Evolutionary conservation across 2,797 vertebrate species (phyloP).

Genomic region (Myripristis jacobus): DNA sequence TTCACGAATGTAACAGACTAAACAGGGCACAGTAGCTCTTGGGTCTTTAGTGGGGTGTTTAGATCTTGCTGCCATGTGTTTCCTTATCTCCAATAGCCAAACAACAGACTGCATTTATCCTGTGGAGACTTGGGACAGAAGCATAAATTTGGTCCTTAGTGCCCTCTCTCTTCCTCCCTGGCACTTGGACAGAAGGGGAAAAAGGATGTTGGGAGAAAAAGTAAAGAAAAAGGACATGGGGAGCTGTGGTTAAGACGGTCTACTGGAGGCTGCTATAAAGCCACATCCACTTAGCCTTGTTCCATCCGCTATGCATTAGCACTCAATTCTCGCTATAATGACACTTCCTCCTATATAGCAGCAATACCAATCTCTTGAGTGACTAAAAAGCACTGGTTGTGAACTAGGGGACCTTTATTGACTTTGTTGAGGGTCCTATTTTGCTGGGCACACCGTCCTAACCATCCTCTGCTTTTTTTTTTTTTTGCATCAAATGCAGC

Average conservation of each 20-base stretch:
- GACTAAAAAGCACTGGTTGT: constrained; percentile 16
- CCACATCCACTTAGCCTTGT: constrained; percentile 30
- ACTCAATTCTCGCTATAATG: constrained; percentile 5
- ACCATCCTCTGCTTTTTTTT: background rate
- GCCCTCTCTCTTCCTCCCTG: background rate
- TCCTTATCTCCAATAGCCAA: constrained; percentile 6
- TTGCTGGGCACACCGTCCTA: too few relatives aligned
- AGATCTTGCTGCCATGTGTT: background rate
- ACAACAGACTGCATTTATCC: background rate
- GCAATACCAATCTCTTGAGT: background rate
- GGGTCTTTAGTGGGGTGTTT: constrained; percentile 2
- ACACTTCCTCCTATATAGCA: background rate
- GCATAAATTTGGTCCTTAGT: background rate
- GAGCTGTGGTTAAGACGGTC: constrained; percentile 15
- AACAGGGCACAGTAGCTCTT: constrained; percentile 3
- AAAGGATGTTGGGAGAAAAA: background rate
- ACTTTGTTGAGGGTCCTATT: too few relatives aligned
- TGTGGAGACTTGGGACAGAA: background rate
- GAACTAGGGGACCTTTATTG: too few relatives aligned
- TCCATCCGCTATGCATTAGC: constrained; percentile 16
- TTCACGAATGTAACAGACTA: too few relatives aligned
- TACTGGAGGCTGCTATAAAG: constrained; percentile 4
- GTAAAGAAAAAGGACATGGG: background rate
- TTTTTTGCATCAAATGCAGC: constrained; percentile 50
- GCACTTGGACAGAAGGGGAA: background rate